Conservation (phyloP, 2,797 vertebrate species). For the Sylvia borin region DNA sequence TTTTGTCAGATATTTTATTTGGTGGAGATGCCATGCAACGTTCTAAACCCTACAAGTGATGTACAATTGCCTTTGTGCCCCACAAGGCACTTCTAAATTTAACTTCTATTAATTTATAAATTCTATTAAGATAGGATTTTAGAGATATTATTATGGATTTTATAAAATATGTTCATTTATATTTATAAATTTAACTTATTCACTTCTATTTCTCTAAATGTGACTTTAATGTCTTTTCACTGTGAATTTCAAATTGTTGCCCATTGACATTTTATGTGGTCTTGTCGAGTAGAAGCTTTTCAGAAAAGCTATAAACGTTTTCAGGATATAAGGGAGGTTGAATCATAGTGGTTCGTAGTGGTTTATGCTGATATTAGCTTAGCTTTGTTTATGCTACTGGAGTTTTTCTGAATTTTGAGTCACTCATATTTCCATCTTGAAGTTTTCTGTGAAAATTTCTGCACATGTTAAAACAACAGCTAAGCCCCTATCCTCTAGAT, state of each 20-base stretch:
- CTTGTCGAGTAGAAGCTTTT: not conserved
- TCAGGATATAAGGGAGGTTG: not conserved
- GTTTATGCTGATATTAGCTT: not conserved
- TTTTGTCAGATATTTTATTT: not conserved
- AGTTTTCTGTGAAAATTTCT: not conserved
- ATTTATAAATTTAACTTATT: not conserved
- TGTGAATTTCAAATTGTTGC: conserved; percentile 1
- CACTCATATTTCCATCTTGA: not conserved
- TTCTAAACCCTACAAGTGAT: not conserved
- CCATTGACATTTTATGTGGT: conserved; percentile 14
- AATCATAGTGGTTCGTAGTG: not conserved
- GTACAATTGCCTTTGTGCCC: not conserved
- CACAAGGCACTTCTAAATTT: not conserved
- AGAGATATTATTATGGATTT: not conserved
- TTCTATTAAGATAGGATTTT: not conserved
- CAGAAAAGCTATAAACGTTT: not conserved
- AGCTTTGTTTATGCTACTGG: not conserved
- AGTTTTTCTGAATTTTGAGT: not conserved
- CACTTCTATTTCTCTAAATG: not conserved
- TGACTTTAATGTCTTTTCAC: conserved; percentile 18
- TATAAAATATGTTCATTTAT: not conserved
- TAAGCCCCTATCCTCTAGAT: rapidly evolving
- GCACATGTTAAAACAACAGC: not conserved
- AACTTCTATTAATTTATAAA: not conserved
- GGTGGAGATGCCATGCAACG: not conserved